Evolutionary conservation across 1,140 invertebrate genomes (phyloP), one percentile per base, ranked within the genome.

Genomic region (Hyposmocoma kahamanoa): DNA sequence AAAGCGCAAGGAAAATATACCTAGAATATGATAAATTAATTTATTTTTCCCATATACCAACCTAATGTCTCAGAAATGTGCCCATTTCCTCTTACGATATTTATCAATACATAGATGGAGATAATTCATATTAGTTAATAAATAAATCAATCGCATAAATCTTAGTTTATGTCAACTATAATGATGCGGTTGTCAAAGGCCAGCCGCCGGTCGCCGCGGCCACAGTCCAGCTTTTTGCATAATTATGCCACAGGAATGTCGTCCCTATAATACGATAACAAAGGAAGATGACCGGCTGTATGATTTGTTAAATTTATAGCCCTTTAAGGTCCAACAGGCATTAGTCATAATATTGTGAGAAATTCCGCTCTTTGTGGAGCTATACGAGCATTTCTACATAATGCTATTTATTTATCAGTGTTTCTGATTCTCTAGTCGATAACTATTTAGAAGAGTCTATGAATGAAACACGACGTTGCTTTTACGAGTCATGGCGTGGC

Each of bases 191-290:
- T 68, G 72, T 77, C 79, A 85, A 85, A 85, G 81, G 56, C 52
- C 59, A 59, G 58, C 81, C 70, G 81, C 75, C 64, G 63, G n/a
- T n/a, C n/a, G 78, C 75, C 64, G 63, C 71, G 74, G 42, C 69
- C 76, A 68, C 49, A 56, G 76, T 72, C 78, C 74, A 75, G 76
- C 73, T 83, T 83, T 85, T 82, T 83, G 79, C 79, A 85, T 85
- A 85, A 85, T 85, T 80, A 80, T 64, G 65, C 47, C 54, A 58
- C 62, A 62, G 78, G 79, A 82, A 85, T 82, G 76, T 67, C 72
- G 79, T 70, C 67, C 73, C 56, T 72, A 71, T 78, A 74, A 83
- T 81, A 82, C 82, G 65, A 81, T 82, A 80, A 81, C 76, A 84
- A 85, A 85, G 79, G 79, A 82, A 85, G 71, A 82, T 83, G 74